A percentile compares a stretch with the other conserved stretches of the same genome.
Evolutionary conservation across 2,888 invertebrate species (phyloP).

Genomic region (Nebria brevicollis): DNA sequence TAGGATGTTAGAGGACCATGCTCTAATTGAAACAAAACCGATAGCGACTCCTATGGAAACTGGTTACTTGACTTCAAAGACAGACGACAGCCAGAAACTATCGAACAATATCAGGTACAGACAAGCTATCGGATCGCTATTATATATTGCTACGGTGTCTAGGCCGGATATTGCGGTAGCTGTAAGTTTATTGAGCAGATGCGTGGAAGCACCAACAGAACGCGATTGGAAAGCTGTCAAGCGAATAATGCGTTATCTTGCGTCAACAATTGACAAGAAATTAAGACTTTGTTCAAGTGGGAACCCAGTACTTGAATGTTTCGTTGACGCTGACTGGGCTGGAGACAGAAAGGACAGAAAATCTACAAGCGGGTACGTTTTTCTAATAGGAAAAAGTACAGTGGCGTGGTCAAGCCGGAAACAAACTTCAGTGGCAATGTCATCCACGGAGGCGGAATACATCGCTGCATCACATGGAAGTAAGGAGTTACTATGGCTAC

Average conservation of each 20-base stretch:
- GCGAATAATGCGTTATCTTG: slow-evolving; percentile 30
- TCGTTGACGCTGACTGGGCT: slow-evolving; percentile 21
- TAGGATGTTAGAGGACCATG: slow-evolving; percentile 1
- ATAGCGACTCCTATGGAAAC: slow-evolving; percentile 8
- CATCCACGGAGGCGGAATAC: too few relatives aligned
- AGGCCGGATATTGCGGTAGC: slow-evolving; percentile 28
- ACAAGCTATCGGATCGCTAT: neutral
- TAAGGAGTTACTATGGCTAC: neutral
- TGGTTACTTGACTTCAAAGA: neutral
- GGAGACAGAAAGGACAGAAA: neutral
- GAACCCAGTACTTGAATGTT: slow-evolving; percentile 8
- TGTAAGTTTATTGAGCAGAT: slow-evolving; percentile 3
- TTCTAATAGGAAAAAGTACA: neutral
- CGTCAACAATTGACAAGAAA: neutral
- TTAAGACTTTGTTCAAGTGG: neutral
- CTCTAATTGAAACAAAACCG: neutral
- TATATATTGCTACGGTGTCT: slow-evolving; percentile 17
- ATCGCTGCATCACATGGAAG: neutral
- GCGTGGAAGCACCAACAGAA: slow-evolving; percentile 19
- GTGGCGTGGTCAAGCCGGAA: neutral
- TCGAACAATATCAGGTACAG: slow-evolving; percentile 5
- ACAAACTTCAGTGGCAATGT: neutral
- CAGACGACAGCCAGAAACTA: neutral
- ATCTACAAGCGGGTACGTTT: neutral
- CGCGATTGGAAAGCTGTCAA: slow-evolving; percentile 35